Evolutionary conservation across 2,113 vertebrate species (phyloP).

Genomic region (Poecilia latipinna): DNA sequence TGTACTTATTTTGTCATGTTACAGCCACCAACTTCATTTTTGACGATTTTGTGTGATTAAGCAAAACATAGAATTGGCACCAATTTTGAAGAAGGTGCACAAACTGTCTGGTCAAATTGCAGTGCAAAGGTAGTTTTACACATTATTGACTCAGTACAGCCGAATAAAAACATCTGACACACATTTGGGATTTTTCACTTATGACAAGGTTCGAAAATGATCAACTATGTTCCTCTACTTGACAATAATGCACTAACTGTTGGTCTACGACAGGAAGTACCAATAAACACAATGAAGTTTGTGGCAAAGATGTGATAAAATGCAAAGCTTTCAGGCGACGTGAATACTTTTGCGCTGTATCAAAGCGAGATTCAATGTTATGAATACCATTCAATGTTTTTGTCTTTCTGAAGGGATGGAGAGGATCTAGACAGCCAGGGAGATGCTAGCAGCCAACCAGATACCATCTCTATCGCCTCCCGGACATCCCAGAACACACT

Average conservation of each 20-base stretch:
- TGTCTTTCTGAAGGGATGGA: conserved; percentile 86
- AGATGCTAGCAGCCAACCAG: conserved; percentile 97
- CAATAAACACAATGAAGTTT: no score
- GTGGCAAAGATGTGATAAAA: no score
- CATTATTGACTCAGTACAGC: not conserved
- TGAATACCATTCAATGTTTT: not conserved
- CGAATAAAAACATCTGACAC: not conserved
- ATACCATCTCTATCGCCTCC: conserved; percentile 97
- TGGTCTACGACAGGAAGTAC: not conserved
- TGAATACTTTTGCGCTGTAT: not conserved
- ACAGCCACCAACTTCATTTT: no score
- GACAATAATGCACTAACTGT: not conserved
- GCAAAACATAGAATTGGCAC: not conserved
- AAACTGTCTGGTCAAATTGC: not conserved
- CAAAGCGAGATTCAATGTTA: not conserved
- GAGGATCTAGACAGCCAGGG: conserved; percentile 98
- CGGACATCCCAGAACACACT: conserved; percentile 98
- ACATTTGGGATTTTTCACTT: not conserved
- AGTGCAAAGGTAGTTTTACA: not conserved
- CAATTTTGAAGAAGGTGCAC: not conserved
- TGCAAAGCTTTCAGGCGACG: no score
- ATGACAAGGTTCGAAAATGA: not conserved
- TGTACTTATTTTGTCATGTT: no score
- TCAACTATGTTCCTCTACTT: not conserved
- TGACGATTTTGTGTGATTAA: not conserved